A percentile compares a stretch with the other conserved stretches of the same genome.
Conservation (phyloP, 1,140 invertebrate genomes). For the Melipona quadrifasciata region DNA sequence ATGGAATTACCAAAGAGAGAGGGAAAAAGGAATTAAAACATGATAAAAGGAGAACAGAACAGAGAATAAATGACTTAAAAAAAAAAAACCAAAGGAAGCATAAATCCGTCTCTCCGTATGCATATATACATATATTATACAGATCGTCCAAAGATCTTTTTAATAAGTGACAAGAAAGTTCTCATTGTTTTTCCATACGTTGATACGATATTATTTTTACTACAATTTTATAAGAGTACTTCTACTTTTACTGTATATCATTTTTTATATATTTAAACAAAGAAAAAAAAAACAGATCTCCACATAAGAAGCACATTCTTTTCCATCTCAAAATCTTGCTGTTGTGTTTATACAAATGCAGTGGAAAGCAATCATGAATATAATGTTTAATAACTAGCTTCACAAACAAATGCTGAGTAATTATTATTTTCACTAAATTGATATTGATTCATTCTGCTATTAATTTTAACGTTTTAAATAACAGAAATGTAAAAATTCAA, state of each 20-base stretch:
- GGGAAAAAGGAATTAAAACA: not conserved
- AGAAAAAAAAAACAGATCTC: not conserved
- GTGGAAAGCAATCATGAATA: constrained; percentile 17
- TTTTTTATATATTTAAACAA: constrained; percentile 6
- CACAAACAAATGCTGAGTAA: not conserved
- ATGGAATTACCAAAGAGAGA: constrained; percentile 2
- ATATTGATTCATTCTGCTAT: not conserved
- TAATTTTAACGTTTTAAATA: not conserved
- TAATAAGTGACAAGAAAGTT: constrained; percentile 7
- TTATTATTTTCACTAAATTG: not conserved
- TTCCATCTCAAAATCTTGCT: not conserved
- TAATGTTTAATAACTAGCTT: not conserved
- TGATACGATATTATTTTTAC: constrained; percentile 52
- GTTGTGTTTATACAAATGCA: constrained; percentile 9
- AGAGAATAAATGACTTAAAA: not conserved
- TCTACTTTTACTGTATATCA: constrained; percentile 57
- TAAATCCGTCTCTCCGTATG: constrained; percentile 37
- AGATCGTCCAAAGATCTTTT: constrained; percentile 45
- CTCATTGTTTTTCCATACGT: constrained; percentile 41
- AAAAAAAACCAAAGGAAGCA: not conserved
- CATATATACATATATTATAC: constrained; percentile 1
- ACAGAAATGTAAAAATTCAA: not conserved
- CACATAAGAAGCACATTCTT: not conserved
- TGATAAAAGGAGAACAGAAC: not conserved
- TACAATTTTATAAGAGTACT: constrained; percentile 52